Percentiles rank a stretch among this genome's conserved stretches.
phyloP scores from a whole-genome alignment of 2,888 invertebrate genomes.

The Amiota communis region DNA sequence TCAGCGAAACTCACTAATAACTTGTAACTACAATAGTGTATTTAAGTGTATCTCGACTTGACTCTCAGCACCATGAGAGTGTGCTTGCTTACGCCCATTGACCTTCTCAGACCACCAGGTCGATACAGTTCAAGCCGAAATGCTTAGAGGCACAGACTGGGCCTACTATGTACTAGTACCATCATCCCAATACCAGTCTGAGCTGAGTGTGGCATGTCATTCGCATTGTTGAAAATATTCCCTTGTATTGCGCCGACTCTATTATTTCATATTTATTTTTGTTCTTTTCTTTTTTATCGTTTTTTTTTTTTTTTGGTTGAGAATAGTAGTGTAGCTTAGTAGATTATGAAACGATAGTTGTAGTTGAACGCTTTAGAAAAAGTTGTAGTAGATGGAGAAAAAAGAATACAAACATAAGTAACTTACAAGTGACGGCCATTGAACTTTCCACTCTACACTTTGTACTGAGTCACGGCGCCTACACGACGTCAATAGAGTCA shows the following conservation, averaged over 20 bases:
- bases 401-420: not conserved
- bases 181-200: not conserved
- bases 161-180: no score
- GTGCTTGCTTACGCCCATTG: constrained; percentile 3
- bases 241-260: no score
- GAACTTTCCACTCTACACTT: constrained; percentile 27
- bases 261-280: not conserved
- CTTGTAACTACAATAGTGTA: no score
- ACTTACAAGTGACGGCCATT: constrained; percentile 20
- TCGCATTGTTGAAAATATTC: not conserved
- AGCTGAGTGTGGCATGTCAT: not conserved
- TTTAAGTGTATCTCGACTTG: no score
- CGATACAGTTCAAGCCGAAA: not conserved
- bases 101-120: constrained; percentile 6
- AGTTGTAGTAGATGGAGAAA: not conserved
- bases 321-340: not conserved
- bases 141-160: not conserved
- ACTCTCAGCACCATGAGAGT: no score
- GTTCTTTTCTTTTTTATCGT: not conserved
- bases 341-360: not conserved
- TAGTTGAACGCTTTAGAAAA: not conserved
- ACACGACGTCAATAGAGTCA: no score
- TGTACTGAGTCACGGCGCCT: not conserved
- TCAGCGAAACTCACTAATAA: no score
- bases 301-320: not conserved